Conservation (phyloP, 2,113 vertebrate species). For the Varanus komodoensis region DNA sequence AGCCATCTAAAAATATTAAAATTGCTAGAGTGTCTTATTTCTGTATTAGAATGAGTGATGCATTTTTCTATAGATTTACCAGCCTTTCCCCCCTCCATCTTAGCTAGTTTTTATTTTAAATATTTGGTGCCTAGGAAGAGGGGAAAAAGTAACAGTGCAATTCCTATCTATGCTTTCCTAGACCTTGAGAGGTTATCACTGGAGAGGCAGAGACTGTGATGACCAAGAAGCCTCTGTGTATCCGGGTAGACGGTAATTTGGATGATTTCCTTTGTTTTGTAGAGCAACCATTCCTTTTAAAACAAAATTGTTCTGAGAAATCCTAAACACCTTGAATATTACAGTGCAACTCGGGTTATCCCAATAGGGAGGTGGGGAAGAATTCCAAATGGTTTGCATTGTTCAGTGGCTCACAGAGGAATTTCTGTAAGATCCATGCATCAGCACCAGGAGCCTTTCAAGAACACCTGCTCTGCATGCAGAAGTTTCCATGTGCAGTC, state of each 20-base stretch:
- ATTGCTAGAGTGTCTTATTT: constrained; percentile 50
- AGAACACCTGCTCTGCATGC: too few species aligned
- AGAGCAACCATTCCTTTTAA: neutral
- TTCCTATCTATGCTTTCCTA: constrained; percentile 52
- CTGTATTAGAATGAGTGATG: constrained; percentile 30
- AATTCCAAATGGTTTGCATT: neutral
- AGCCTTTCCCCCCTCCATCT: constrained; percentile 22
- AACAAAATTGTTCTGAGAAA: neutral
- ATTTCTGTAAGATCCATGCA: neutral
- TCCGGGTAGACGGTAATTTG: constrained; percentile 79
- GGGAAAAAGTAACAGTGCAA: neutral
- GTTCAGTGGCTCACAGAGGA: neutral
- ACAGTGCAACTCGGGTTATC: neutral
- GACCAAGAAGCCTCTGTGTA: constrained; percentile 65
- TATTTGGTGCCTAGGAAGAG: constrained; percentile 51
- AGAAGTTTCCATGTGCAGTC: too few species aligned
- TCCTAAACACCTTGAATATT: neutral
- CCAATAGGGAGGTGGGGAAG: neutral
- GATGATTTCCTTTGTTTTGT: neutral
- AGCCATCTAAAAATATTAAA: constrained; percentile 31
- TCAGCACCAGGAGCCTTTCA: neutral
- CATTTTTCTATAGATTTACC: constrained; percentile 52
- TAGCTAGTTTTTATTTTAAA: constrained; percentile 64
- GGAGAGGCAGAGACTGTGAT: constrained; percentile 81
- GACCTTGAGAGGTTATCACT: constrained; percentile 80